phyloP scores from a whole-genome alignment of 2,113 vertebrate genomes.

The Calidris pugnax region DNA sequence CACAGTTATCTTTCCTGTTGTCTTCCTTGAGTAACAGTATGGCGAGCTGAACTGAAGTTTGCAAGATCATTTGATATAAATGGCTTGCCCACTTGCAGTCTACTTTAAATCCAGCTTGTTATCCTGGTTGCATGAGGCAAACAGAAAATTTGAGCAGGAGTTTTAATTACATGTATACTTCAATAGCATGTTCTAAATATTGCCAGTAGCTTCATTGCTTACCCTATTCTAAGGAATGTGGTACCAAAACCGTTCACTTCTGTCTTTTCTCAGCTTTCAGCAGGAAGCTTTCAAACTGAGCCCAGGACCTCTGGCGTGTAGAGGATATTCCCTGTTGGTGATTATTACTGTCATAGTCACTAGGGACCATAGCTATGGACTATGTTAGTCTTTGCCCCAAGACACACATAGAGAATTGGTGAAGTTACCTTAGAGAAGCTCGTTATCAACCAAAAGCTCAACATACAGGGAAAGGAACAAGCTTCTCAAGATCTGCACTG shows the following conservation, averaged over 20 bases:
- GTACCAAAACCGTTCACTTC: neutral
- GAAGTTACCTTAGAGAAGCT: neutral
- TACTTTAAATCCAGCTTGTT: neutral
- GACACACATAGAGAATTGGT: neutral
- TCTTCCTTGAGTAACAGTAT: neutral
- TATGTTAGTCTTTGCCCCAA: neutral
- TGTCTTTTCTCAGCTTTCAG: neutral
- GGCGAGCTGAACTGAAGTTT: neutral
- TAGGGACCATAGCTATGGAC: neutral
- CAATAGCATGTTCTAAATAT: neutral
- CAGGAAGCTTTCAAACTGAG: neutral
- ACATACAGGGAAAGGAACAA: neutral
- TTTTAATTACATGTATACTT: neutral
- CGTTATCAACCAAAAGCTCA: neutral
- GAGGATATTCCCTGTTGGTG: neutral
- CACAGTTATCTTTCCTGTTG: neutral
- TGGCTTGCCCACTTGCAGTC: neutral
- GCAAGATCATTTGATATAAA: neutral
- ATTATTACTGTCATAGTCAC: neutral
- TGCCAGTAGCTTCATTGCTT: neutral
- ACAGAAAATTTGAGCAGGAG: neutral
- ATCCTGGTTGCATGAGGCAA: neutral
- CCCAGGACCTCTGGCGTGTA: rapidly evolving
- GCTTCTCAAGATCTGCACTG: neutral
- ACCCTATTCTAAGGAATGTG: neutral